Evolutionary conservation across 2,797 vertebrate species (phyloP), one percentile per base, ranked within the genome.

Genomic region (Miichthys miiuy): DNA sequence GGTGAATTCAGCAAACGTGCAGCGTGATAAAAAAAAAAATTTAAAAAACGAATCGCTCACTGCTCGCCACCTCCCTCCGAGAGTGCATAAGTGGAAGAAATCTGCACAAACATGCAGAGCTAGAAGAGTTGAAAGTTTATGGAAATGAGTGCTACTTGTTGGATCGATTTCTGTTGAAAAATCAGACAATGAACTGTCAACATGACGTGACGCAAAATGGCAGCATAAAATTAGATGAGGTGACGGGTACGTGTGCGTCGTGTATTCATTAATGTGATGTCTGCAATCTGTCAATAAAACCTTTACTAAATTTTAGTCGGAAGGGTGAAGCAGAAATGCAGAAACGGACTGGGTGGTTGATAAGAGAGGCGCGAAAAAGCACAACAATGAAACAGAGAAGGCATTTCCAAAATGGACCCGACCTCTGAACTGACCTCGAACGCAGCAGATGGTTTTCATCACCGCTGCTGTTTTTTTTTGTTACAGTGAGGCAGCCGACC

Each of bases 401-500:
- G 17, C 4, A 20, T 70, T 72, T 64, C 23, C 42, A 23, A 48
- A 73, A 66, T 9, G 62, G 38, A 0, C 20, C 30, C 3, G 54
- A 86, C 81, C 75, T 63, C 20, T 12, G 42, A 55, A 10, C 0
- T 52, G 69, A 71, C 75, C 76, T 65, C 38, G 21, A 68, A 69
- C 25, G 0, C 62, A 80, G 56, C 80, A 75, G 81, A 80, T 71
- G 78, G 25, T 75, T 84, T 70, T 55, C 56, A 75, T 84, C 86
- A 23, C 75, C 2, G 70, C 79, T 30, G 78, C 76, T 46, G 77
- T 76, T 44, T 80, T 46, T 46, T 38, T 10, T 17, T 68, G 72
- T 38, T 55, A 61, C 55, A 68, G 51, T 3, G 17, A 52, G 23
- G 23, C 54, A 23, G 10, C 34, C 56, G 6, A 0, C 30, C 23